Percentiles rank a stretch among this genome's conserved stretches.
phyloP scores from a whole-genome alignment of 1,140 invertebrate genomes.

The Pararge aegeria region DNA sequence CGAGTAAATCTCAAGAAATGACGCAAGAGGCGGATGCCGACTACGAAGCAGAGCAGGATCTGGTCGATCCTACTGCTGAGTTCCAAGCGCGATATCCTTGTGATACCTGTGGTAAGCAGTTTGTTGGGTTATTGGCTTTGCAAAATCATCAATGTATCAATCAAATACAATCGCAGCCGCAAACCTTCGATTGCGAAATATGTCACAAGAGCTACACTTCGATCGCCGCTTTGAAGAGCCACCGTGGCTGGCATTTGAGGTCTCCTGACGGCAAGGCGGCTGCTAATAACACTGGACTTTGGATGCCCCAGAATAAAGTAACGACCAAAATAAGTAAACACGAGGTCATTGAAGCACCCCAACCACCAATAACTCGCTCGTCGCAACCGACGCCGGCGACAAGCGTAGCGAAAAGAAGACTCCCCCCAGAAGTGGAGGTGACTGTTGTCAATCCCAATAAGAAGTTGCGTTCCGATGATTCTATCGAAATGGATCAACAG shows the following conservation, averaged over 20 bases:
- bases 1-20: constrained; percentile 56
- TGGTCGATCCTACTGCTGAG: constrained; percentile 54
- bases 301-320: constrained; percentile 79
- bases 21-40: constrained; percentile 56
- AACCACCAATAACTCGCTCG: constrained; percentile 37
- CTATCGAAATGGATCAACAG: constrained; percentile 57
- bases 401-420: constrained; percentile 54
- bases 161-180: constrained; percentile 49
- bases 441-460: constrained; percentile 76
- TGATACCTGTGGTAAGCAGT: constrained; percentile 74
- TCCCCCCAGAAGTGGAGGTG: constrained; percentile 76
- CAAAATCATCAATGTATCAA: constrained; percentile 76
- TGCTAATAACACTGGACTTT: constrained; percentile 73
- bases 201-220: constrained; percentile 82
- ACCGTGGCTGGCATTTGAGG: constrained; percentile 82
- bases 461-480: constrained; percentile 70
- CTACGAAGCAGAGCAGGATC: constrained; percentile 58
- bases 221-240: constrained; percentile 80
- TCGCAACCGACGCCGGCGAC: constrained; percentile 39
- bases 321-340: constrained; percentile 76
- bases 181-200: constrained; percentile 79
- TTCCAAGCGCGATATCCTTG: constrained; percentile 74
- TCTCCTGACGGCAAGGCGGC: constrained; percentile 78
- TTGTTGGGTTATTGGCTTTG: constrained; percentile 67
- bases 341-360: constrained; percentile 60